Evolutionary conservation across 2,888 invertebrate genomes (phyloP).

Genomic region (Eupithecia inturbata): DNA sequence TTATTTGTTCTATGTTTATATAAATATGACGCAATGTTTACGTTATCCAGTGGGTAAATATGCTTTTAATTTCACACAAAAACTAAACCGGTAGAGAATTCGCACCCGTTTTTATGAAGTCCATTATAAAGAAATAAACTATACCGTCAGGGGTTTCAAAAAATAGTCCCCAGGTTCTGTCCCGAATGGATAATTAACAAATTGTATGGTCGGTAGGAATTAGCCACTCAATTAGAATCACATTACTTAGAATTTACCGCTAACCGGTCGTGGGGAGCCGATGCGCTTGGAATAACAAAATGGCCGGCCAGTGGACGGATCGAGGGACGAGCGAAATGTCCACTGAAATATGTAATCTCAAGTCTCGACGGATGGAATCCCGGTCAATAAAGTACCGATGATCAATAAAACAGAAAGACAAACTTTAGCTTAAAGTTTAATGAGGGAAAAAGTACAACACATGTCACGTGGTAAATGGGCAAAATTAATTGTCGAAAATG

Average conservation of each 20-base stretch:
- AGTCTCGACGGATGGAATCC: not conserved
- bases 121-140: constrained; percentile 1
- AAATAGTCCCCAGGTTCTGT: not conserved
- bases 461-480: not conserved
- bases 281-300: constrained; percentile 71
- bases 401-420: not conserved
- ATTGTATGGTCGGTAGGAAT: constrained; percentile 74
- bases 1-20: too few species aligned
- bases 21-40: not conserved
- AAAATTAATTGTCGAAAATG: not conserved
- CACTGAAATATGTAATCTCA: not conserved
- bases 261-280: constrained; percentile 73
- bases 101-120: not conserved
- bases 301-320: constrained; percentile 51
- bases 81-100: not conserved
- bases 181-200: constrained; percentile 64
- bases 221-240: constrained; percentile 83
- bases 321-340: constrained; percentile 13
- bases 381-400: not conserved
- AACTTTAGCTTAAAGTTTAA: not conserved
- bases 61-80: not conserved
- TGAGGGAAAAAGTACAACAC: too few species aligned
- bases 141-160: not conserved
- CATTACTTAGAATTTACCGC: constrained; percentile 81
- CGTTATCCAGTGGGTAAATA: not conserved